These are phyloP conservation scores for Stegodyphus mimosarum DNA, from an alignment of 1,140 invertebrate species.

Conservation along the genomic window DNA sequence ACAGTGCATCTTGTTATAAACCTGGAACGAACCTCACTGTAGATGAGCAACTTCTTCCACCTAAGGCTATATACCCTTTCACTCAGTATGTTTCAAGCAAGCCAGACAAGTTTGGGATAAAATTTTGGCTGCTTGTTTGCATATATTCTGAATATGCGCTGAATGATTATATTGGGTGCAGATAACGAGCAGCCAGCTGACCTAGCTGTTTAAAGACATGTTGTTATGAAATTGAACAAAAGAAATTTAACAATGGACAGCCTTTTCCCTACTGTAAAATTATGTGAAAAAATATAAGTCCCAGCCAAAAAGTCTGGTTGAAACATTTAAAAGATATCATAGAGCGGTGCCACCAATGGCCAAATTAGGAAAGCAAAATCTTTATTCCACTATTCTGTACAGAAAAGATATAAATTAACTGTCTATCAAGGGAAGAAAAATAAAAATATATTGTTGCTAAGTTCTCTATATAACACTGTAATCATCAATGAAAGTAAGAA, in stretches of 20 bases:
- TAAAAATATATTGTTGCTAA: conserved; percentile 5
- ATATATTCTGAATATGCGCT: conserved; percentile 48
- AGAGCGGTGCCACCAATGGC: conserved; percentile 8
- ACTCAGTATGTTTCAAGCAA: conserved; percentile 50
- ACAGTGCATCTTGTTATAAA: conserved; percentile 45
- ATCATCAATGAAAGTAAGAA: neutral
- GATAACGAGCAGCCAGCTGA: neutral
- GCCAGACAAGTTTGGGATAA: conserved; percentile 47
- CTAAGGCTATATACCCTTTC: conserved; percentile 41
- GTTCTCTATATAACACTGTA: conserved; percentile 3
- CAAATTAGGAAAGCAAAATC: neutral
- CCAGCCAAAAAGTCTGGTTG: neutral
- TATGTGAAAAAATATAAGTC: neutral
- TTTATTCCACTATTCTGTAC: neutral
- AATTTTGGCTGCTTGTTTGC: conserved; percentile 50
- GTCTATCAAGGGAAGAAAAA: neutral
- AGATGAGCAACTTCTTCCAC: conserved; percentile 56
- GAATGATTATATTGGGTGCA: neutral
- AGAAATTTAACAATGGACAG: neutral
- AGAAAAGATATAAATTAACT: neutral
- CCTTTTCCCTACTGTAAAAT: neutral
- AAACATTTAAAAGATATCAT: neutral
- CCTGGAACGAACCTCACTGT: conserved; percentile 33
- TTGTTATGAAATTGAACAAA: neutral
- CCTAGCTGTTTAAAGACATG: neutral